Evolutionary conservation across 2,113 vertebrate genomes (phyloP).

Genomic region (Cinclus mexicanus): DNA sequence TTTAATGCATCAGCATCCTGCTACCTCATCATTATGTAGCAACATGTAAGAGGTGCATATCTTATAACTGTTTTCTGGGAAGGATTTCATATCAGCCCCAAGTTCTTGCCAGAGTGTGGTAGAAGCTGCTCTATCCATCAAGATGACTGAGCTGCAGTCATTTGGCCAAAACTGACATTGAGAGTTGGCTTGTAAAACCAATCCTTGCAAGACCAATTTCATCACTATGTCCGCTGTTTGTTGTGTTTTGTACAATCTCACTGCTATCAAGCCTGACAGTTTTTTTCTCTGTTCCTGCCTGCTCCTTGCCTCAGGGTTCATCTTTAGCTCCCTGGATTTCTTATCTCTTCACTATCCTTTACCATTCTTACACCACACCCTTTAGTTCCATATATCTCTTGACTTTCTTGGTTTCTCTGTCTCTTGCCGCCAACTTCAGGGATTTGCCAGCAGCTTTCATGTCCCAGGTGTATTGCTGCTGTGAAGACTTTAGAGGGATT

Average conservation of each 20-base stretch:
- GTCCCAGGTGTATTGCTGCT: background rate
- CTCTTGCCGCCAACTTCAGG: background rate
- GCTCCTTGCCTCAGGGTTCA: background rate
- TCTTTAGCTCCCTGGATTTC: background rate
- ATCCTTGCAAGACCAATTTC: background rate
- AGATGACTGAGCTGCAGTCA: background rate
- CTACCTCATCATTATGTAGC: background rate
- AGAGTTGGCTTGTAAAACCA: background rate
- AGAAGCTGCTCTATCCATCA: background rate
- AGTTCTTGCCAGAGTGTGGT: background rate
- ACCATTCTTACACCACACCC: background rate
- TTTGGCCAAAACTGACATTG: background rate
- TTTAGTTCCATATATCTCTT: background rate
- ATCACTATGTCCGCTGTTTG: background rate
- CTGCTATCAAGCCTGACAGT: background rate
- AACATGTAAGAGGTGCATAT: background rate
- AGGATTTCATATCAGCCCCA: background rate
- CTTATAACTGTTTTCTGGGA: background rate
- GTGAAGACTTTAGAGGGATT: background rate
- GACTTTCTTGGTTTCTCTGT: background rate
- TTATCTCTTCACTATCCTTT: background rate
- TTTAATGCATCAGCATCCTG: background rate
- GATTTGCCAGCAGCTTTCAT: background rate
- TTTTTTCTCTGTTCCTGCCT: background rate
- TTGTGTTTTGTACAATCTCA: background rate